A percentile compares a stretch with the other conserved stretches of the same genome.
Evolutionary conservation across 2,113 vertebrate species (phyloP).

Genomic region (Psilopogon haemacephalus): DNA sequence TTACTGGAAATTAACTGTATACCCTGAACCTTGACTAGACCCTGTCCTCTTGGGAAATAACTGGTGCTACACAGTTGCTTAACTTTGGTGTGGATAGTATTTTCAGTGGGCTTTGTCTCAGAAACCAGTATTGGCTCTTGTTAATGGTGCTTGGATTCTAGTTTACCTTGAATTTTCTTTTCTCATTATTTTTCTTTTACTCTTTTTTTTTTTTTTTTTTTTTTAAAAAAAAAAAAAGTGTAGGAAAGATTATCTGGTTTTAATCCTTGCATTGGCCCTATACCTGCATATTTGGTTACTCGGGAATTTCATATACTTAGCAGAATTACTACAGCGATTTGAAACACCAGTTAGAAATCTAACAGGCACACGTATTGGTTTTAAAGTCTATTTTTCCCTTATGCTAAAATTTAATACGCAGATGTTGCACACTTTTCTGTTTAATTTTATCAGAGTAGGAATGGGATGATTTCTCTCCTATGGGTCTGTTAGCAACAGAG

Average conservation of each 20-base stretch:
- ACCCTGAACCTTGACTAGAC: constrained; percentile 32
- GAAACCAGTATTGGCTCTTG: not conserved
- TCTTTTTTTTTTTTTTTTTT: not conserved
- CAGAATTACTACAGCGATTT: not conserved
- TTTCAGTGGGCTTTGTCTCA: constrained; percentile 3
- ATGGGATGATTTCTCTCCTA: not conserved
- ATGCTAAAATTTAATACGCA: constrained; percentile 11
- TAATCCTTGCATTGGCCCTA: constrained; percentile 31
- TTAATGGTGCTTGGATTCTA: not conserved
- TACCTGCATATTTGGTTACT: constrained; percentile 9
- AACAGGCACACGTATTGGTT: constrained; percentile 28
- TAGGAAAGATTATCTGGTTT: constrained; percentile 20
- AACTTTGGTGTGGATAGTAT: not conserved
- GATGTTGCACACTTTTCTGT: constrained; percentile 20
- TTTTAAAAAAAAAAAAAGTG: not conserved
- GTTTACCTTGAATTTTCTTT: constrained; percentile 60
- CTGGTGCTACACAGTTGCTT: constrained; percentile 12
- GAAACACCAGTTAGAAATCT: constrained; percentile 58
- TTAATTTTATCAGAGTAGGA: constrained; percentile 8
- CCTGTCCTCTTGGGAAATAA: constrained; percentile 18
- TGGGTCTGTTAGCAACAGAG: constrained; percentile 33
- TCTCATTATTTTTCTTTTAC: not conserved
- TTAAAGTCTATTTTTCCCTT: constrained; percentile 26
- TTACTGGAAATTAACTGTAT: constrained; percentile 5
- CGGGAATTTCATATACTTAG: not conserved